Conservation (phyloP, 2,113 vertebrate genomes). For the Hypomesus transpacificus region DNA sequence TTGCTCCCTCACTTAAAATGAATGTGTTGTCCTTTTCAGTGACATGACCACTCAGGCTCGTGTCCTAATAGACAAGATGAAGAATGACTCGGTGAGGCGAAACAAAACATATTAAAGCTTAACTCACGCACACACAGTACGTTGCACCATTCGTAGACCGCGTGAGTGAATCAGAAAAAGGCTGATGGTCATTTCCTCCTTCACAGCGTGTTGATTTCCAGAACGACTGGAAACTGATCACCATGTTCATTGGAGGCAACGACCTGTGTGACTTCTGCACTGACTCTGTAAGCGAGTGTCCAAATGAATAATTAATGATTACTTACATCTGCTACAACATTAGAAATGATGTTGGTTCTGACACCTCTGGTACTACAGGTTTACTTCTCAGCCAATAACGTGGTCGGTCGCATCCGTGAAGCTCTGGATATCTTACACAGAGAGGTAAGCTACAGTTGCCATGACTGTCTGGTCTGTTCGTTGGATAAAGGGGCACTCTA, state of each 20-base stretch:
- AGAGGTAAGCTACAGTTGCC: slow-evolving; percentile 65
- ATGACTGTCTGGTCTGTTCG: neutral
- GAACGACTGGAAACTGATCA: slow-evolving; percentile 92
- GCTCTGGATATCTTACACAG: slow-evolving; percentile 84
- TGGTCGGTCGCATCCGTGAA: slow-evolving; percentile 69
- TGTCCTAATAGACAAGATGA: slow-evolving; percentile 79
- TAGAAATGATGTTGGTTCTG: neutral
- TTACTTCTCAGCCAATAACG: slow-evolving; percentile 78
- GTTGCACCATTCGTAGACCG: too few species aligned
- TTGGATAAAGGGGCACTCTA: neutral
- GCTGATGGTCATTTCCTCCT: slow-evolving; percentile 20
- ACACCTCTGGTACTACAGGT: slow-evolving; percentile 57
- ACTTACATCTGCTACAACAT: neutral
- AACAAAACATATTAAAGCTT: neutral
- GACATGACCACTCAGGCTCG: slow-evolving; percentile 76
- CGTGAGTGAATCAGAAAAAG: too few species aligned
- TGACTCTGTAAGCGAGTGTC: slow-evolving; percentile 72
- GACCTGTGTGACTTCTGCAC: slow-evolving; percentile 87
- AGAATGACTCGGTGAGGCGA: slow-evolving; percentile 73
- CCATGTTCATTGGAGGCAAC: slow-evolving; percentile 77
- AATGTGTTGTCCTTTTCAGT: slow-evolving; percentile 58
- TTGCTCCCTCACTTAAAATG: neutral
- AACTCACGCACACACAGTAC: neutral
- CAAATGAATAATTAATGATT: neutral
- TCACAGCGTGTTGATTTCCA: slow-evolving; percentile 79